Evolutionary conservation across 1,140 invertebrate species (phyloP), one percentile per base, ranked within the genome.

Genomic region (Polyergus mexicanus): DNA sequence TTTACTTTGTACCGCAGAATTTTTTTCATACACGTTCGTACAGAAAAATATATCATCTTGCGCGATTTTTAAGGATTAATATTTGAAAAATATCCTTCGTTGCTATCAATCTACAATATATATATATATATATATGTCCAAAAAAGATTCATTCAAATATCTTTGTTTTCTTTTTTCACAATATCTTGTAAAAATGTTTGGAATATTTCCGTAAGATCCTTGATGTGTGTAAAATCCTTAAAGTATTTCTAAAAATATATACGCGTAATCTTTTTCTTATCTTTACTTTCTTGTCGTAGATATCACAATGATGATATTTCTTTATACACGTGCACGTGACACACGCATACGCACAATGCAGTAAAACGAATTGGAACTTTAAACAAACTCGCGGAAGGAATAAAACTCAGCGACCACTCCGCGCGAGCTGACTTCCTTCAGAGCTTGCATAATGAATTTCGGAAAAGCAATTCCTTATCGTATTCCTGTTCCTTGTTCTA

Each of bases 401-500:
- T 63, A 60, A 88, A 89, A 86, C 63, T 56, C 51, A 22, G 47
- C 38, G 25, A 38, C 62, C 60, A 62, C 47, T 88, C 86, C 11
- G 47, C 41, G 66, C 56, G 41, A 10, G 25, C 68, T 78, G 44
- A 62, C 32, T 25, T 72, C 60, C 77, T 47, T 47, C 35, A n/a
- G 51, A 69, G 68, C 44, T 68, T 89, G 87, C 84, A 89, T 89
- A 89, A 89, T 89, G 60, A 89, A 89, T 89, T 89, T 86, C 72
- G 41, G 38, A 84, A 86, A 74, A 63, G 47, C 38, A 78, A 54
- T 86, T 86, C 35, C 66, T 47, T 76, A 22, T 72, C 41, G 65
- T 84, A 74, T 83, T 72, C 54, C 32, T 56, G 25, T 25, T 72
- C 28, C 22, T 51, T 74, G 32, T 76, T 63, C 60, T 85, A 60